Conservation (phyloP, 1,140 invertebrate species). For the Aricia agestis region DNA sequence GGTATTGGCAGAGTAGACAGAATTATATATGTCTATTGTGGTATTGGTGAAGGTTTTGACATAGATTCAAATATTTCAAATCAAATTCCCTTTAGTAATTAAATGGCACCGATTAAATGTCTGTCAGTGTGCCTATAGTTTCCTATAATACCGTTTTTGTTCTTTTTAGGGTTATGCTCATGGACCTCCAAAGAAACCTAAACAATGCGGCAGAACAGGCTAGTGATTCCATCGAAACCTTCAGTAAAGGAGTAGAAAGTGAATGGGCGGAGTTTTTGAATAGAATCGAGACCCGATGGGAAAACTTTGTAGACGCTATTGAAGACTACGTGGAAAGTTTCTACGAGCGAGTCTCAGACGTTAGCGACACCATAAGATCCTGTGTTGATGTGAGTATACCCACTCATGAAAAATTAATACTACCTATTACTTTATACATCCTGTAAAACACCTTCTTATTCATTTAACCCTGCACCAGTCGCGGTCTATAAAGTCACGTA, state of each 20-base stretch:
- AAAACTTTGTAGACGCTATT: background rate
- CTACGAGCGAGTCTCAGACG: background rate
- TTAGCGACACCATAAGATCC: background rate
- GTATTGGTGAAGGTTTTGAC: no score
- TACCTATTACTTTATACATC: no score
- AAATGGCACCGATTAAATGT: no score
- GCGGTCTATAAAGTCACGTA: no score
- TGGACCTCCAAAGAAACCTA: background rate
- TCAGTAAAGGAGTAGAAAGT: background rate
- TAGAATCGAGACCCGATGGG: background rate
- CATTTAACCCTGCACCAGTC: no score
- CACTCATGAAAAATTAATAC: no score
- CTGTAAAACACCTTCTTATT: no score
- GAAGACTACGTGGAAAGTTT: background rate
- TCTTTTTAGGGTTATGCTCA: background rate
- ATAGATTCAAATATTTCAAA: no score
- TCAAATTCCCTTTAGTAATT: no score
- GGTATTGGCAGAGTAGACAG: no score
- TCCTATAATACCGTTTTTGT: background rate
- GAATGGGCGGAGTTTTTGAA: background rate
- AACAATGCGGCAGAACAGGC: constrained; percentile 15
- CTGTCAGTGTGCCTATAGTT: no score
- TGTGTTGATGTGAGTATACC: constrained; percentile 9
- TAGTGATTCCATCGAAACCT: background rate
- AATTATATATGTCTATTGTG: no score